Evolutionary conservation across 2,888 invertebrate species (phyloP).

Genomic region (Lochmaea crataegi): DNA sequence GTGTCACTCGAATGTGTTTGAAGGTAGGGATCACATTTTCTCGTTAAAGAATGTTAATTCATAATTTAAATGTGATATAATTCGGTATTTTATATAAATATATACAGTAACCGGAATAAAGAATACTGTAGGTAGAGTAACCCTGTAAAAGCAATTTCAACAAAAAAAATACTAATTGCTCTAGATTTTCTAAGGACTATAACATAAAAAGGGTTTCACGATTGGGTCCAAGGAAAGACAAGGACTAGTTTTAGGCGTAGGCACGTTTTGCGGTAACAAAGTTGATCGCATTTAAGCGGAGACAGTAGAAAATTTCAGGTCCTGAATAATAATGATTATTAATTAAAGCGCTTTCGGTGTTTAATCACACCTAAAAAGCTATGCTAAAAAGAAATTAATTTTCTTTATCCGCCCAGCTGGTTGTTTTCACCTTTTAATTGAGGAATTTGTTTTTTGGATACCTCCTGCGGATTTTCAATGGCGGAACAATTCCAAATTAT

Average conservation of each 20-base stretch:
- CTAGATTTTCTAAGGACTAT: neutral
- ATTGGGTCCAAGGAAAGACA: neutral
- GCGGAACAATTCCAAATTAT: neutral
- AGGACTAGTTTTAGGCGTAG: neutral
- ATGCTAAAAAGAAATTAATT: conserved; percentile 54
- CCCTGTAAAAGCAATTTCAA: too few relatives aligned
- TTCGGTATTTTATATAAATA: too few relatives aligned
- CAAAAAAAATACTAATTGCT: too few relatives aligned
- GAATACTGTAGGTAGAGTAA: too few relatives aligned
- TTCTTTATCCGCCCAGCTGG: conserved; percentile 48
- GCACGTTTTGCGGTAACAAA: conserved; percentile 26
- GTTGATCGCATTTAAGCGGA: conserved; percentile 17
- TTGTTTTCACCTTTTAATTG: conserved; percentile 53
- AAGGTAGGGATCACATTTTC: too few relatives aligned
- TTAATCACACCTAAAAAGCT: conserved; percentile 52
- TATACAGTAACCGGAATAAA: too few relatives aligned
- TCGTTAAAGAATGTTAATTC: too few relatives aligned
- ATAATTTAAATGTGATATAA: too few relatives aligned
- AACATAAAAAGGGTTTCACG: neutral
- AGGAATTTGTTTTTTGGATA: conserved; percentile 42
- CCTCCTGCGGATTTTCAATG: conserved; percentile 1
- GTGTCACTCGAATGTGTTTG: too few relatives aligned
- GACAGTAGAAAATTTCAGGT: conserved; percentile 33
- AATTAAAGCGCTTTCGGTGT: conserved; percentile 45
- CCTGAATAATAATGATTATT: conserved; percentile 48